Percentiles rank a stretch among this genome's conserved stretches.
Evolutionary conservation across 2,888 invertebrate species (phyloP).

Genomic region (Heliconius hortense): DNA sequence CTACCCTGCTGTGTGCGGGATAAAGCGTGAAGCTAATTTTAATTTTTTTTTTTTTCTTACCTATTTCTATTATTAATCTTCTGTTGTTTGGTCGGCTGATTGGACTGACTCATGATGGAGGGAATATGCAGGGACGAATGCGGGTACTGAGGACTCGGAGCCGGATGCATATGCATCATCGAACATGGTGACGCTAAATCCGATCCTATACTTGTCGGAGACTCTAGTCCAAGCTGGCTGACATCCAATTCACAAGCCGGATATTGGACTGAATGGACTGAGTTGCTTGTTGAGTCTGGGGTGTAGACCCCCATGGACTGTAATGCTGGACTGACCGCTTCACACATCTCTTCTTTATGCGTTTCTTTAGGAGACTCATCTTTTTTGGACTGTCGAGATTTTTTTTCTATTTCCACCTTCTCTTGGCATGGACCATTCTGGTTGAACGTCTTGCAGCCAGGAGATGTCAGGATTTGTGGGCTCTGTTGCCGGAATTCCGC

Average conservation of each 20-base stretch:
- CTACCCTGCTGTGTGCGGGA: no score
- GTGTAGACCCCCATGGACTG: slow-evolving; percentile 94
- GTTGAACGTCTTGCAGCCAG: slow-evolving; percentile 66
- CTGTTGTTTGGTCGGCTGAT: slow-evolving; percentile 75
- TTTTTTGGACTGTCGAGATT: slow-evolving; percentile 67
- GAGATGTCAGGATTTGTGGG: slow-evolving; percentile 66
- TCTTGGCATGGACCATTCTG: slow-evolving; percentile 72
- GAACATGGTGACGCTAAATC: slow-evolving; percentile 92
- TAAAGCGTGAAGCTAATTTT: no score
- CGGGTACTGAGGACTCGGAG: slow-evolving; percentile 83
- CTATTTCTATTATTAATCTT: slow-evolving; percentile 76
- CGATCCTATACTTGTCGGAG: slow-evolving; percentile 93
- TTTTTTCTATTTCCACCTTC: slow-evolving; percentile 74
- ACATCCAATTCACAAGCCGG: slow-evolving; percentile 92
- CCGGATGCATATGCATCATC: slow-evolving; percentile 82
- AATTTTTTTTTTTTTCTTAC: no score
- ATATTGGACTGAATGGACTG: slow-evolving; percentile 90
- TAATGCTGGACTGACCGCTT: slow-evolving; percentile 81
- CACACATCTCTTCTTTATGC: slow-evolving; percentile 72
- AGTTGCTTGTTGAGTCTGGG: slow-evolving; percentile 91
- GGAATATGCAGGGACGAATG: slow-evolving; percentile 78
- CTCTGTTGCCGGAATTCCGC: slow-evolving; percentile 71
- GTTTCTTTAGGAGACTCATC: slow-evolving; percentile 70
- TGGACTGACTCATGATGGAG: slow-evolving; percentile 78
- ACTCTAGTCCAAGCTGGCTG: slow-evolving; percentile 91